These are phyloP conservation scores for Acrocyrtus sp. DNA, from an alignment of 2,888 invertebrate genomes.

Conservation along the genomic window DNA sequence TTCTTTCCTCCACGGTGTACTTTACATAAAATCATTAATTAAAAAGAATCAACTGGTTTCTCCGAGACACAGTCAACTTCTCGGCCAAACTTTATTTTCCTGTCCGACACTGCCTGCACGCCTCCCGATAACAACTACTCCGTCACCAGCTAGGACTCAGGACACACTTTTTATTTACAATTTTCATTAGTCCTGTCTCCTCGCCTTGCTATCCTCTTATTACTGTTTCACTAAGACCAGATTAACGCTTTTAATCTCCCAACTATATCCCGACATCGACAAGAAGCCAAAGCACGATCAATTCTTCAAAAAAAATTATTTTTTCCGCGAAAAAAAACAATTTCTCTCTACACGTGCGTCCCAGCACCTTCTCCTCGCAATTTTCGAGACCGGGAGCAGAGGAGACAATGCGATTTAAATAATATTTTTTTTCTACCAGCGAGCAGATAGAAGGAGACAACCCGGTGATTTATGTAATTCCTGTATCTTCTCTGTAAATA, in stretches of 20 bases:
- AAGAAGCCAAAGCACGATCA: too few species aligned
- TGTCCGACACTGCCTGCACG: neutral
- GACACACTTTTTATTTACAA: too few species aligned
- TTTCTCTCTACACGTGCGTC: neutral
- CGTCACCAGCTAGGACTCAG: neutral
- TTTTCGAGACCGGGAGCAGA: neutral
- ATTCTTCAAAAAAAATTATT: too few species aligned
- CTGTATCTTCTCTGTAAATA: slow-evolving; percentile 33
- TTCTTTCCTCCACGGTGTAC: slow-evolving; percentile 32
- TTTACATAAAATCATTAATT: slow-evolving; percentile 35
- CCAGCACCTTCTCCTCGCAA: neutral
- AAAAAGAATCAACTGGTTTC: slow-evolving; percentile 32
- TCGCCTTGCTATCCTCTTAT: too few species aligned
- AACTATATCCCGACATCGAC: too few species aligned
- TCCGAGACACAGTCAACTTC: too few species aligned
- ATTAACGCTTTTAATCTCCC: too few species aligned
- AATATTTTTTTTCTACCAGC: neutral
- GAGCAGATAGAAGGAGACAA: slow-evolving; percentile 14
- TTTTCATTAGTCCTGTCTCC: too few species aligned
- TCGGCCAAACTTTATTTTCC: too few species aligned
- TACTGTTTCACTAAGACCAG: too few species aligned
- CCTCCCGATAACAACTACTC: neutral
- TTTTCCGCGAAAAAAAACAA: too few species aligned
- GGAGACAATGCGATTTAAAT: neutral
- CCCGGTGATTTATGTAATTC: slow-evolving; percentile 34